Percentiles rank a stretch among this genome's conserved stretches.
These are phyloP conservation scores for Lithophane socia DNA, from an alignment of 2,888 invertebrate species.

Conservation along the genomic window DNA sequence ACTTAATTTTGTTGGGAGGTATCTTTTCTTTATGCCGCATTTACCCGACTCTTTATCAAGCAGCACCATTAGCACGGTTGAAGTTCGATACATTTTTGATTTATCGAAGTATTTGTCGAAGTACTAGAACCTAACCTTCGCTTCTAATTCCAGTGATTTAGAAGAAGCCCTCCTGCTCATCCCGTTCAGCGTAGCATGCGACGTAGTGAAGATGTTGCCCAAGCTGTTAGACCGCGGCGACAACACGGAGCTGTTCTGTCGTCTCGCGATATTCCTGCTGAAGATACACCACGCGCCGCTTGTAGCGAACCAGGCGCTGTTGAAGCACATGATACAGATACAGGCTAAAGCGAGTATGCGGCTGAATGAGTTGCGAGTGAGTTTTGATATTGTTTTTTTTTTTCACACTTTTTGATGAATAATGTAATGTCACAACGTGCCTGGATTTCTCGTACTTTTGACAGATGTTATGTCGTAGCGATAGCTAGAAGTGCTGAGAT, in stretches of 20 bases:
- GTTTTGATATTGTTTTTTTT: constrained; percentile 59
- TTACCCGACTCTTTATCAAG: not conserved
- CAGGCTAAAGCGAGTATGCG: constrained; percentile 90
- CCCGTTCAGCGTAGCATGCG: constrained; percentile 95
- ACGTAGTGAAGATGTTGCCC: constrained; percentile 94
- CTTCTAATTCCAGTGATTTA: constrained; percentile 92
- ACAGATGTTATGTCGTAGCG: not conserved
- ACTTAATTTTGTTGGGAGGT: not conserved
- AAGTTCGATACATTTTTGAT: not conserved
- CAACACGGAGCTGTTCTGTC: constrained; percentile 94
- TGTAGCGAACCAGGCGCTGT: constrained; percentile 92
- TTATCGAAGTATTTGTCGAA: not conserved
- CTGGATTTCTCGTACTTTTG: not conserved
- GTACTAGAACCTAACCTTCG: not conserved
- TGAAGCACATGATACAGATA: constrained; percentile 92
- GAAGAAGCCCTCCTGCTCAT: constrained; percentile 97
- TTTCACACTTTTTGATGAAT: not conserved
- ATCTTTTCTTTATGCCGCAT: not conserved
- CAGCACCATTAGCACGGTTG: too few relatives aligned
- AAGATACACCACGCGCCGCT: constrained; percentile 95
- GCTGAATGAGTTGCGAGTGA: constrained; percentile 91
- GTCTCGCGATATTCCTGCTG: constrained; percentile 94
- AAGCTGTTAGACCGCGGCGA: constrained; percentile 92
- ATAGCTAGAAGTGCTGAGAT: not conserved
- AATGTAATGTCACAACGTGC: not conserved